Percentiles rank a stretch among this genome's conserved stretches.
phyloP scores from a whole-genome alignment of 2,113 vertebrate genomes.

The Candoia aspera region DNA sequence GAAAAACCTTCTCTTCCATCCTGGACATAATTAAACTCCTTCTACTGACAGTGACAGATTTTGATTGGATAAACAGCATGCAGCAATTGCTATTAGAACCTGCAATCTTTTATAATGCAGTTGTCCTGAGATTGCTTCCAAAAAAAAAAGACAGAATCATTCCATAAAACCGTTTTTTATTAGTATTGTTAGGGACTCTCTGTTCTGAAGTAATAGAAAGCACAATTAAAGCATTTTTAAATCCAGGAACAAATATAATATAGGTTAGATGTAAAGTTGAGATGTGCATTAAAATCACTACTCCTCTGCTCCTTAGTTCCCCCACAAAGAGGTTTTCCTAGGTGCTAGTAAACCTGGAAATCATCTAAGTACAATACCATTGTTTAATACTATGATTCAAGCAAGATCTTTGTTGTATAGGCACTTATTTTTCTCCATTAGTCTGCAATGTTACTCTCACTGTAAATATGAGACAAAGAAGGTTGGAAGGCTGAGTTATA shows the following conservation, averaged over 20 bases:
- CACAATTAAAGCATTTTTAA: neutral
- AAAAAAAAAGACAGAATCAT: neutral
- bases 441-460: slow-evolving; percentile 29
- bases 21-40: neutral
- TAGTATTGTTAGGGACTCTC: neutral
- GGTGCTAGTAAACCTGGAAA: neutral
- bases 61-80: neutral
- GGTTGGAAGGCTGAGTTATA: no score
- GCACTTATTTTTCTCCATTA: no score
- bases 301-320: neutral
- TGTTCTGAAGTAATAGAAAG: neutral
- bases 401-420: no score
- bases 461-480: slow-evolving; percentile 1
- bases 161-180: neutral
- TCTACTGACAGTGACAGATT: neutral
- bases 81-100: neutral
- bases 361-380: neutral
- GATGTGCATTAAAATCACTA: neutral
- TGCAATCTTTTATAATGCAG: neutral
- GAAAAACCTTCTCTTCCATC: neutral
- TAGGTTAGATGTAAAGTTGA: neutral
- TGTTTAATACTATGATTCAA: no score
- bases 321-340: neutral
- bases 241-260: neutral
- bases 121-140: neutral